phyloP scores from a whole-genome alignment of 1,140 invertebrate genomes.

The Bombus difficillimus region DNA sequence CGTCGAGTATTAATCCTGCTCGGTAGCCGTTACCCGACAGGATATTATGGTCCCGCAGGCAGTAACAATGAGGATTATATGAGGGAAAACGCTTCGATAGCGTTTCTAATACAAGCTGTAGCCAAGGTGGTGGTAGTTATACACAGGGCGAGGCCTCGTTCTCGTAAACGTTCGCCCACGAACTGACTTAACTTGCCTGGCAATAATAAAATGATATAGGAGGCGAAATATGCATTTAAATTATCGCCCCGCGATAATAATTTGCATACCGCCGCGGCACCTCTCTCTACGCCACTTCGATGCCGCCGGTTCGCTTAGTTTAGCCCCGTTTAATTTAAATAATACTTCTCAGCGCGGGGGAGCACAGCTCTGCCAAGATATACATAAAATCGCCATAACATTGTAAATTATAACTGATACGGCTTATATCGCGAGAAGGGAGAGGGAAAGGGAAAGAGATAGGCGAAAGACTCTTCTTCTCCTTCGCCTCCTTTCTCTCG shows the following conservation, averaged over 20 bases:
- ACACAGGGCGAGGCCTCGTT: slow-evolving; percentile 54
- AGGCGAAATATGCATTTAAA: slow-evolving; percentile 84
- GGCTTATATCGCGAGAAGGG: slow-evolving; percentile 76
- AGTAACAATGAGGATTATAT: slow-evolving; percentile 80
- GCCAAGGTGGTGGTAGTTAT: slow-evolving; percentile 38
- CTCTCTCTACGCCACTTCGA: slow-evolving; percentile 77
- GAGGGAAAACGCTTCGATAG: slow-evolving; percentile 79
- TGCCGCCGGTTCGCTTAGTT: slow-evolving; percentile 82
- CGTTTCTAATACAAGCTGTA: slow-evolving; percentile 77
- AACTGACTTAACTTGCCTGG: slow-evolving; percentile 81
- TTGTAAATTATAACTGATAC: slow-evolving; percentile 84
- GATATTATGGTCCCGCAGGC: slow-evolving; percentile 77
- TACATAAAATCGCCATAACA: slow-evolving; percentile 84
- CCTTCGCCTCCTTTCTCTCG: neutral
- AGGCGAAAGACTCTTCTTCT: slow-evolving; percentile 29
- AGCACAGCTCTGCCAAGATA: slow-evolving; percentile 77
- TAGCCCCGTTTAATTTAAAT: slow-evolving; percentile 84
- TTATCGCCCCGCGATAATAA: slow-evolving; percentile 83
- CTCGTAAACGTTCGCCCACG: slow-evolving; percentile 75
- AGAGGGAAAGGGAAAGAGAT: slow-evolving; percentile 15
- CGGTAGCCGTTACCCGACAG: slow-evolving; percentile 75
- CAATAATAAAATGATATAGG: slow-evolving; percentile 84
- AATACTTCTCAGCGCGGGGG: slow-evolving; percentile 79
- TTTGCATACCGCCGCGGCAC: slow-evolving; percentile 81
- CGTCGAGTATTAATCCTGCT: slow-evolving; percentile 77